A percentile compares a stretch with the other conserved stretches of the same genome.
phyloP scores from a whole-genome alignment of 2,113 vertebrate genomes.

The Sinocyclocheilus anshuiensis region DNA sequence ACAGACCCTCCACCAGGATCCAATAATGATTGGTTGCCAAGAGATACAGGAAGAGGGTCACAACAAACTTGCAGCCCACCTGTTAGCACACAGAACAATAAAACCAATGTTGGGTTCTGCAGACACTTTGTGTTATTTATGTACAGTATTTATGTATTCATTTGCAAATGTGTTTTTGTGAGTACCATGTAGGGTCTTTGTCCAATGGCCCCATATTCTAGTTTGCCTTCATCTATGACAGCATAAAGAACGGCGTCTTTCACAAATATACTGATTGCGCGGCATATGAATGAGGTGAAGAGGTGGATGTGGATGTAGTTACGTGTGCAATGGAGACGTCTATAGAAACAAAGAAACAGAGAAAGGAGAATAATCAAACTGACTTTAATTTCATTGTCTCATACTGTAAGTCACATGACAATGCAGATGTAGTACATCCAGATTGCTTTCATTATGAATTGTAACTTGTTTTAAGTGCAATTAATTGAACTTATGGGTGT shows the following conservation, averaged over 20 bases:
- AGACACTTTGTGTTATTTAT: not conserved
- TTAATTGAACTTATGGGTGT: no score
- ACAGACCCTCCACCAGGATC: constrained; percentile 92
- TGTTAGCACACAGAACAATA: constrained; percentile 59
- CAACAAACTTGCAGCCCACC: constrained; percentile 88
- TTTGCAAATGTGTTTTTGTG: constrained; percentile 16
- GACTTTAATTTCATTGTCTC: not conserved
- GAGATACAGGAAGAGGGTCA: constrained; percentile 90
- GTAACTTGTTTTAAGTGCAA: no score
- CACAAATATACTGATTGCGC: constrained; percentile 87
- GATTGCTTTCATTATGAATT: not conserved
- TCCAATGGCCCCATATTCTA: constrained; percentile 58
- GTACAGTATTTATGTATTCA: not conserved
- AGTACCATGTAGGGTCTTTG: constrained; percentile 77
- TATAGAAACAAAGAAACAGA: constrained; percentile 49
- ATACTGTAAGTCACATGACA: not conserved
- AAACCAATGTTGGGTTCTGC: constrained; percentile 1
- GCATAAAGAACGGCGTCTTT: constrained; percentile 87
- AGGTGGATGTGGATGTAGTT: constrained; percentile 93
- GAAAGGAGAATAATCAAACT: not conserved
- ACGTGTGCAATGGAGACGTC: constrained; percentile 89
- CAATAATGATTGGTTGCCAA: constrained; percentile 93
- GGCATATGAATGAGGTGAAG: constrained; percentile 88
- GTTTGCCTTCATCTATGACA: constrained; percentile 52
- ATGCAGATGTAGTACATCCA: not conserved